Conservation (phyloP, 2,888 invertebrate genomes). For the Drosophila histrio region DNA sequence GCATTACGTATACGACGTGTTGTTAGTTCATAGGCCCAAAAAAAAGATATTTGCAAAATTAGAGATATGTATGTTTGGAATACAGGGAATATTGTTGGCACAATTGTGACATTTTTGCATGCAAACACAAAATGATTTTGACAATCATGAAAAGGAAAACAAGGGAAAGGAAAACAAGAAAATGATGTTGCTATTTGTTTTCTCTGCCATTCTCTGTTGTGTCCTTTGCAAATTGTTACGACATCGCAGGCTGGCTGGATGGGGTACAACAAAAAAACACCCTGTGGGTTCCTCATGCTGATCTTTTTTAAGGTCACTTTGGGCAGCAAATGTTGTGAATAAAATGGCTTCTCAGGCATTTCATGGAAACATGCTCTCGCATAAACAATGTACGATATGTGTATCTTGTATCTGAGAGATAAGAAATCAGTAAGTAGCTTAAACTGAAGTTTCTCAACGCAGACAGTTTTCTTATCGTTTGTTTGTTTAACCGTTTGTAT, state of each 20-base stretch:
- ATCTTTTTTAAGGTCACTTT: constrained; percentile 17
- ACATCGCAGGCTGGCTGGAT: constrained; percentile 8
- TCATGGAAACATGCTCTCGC: not conserved
- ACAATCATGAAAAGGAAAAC: constrained; percentile 23
- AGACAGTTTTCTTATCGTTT: constrained; percentile 30
- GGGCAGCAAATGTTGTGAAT: not conserved
- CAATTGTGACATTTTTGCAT: not conserved
- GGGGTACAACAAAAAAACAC: not conserved
- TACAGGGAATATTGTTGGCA: not conserved
- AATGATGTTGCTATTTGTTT: constrained; percentile 11
- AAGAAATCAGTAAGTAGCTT: not conserved
- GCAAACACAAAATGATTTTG: constrained; percentile 11
- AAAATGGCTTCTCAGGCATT: not conserved
- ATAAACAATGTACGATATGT: not conserved
- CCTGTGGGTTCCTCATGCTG: not conserved
- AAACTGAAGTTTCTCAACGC: constrained; percentile 3
- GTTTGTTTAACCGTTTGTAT: constrained; percentile 25
- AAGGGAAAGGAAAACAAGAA: constrained; percentile 19
- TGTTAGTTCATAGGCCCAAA: constrained; percentile 31
- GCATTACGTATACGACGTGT: constrained; percentile 38
- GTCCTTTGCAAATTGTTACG: constrained; percentile 16
- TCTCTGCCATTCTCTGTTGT: constrained; percentile 1
- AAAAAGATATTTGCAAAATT: not conserved
- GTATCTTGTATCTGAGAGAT: constrained; percentile 4
- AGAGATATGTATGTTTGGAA: not conserved